Evolutionary conservation across 92 coral and sea anemone species (phyloP).

Genomic region (Parazoanthus swiftii): DNA sequence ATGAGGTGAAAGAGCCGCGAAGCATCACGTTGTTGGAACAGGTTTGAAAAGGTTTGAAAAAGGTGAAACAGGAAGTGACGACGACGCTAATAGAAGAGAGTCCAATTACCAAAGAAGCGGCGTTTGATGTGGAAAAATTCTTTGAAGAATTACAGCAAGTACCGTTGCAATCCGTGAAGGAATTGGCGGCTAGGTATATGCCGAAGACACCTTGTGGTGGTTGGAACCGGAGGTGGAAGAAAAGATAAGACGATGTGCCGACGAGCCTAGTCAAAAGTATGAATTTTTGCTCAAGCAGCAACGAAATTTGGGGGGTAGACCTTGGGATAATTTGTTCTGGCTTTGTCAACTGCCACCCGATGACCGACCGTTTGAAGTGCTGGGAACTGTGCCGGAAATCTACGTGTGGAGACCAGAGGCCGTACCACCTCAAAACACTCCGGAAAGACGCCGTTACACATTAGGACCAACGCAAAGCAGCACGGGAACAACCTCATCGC

Average conservation of each 20-base stretch:
- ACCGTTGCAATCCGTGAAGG: constrained; percentile 13
- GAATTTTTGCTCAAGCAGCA: constrained; percentile 8
- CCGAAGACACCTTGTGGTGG: constrained; percentile 10
- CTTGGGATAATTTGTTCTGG: constrained; percentile 5
- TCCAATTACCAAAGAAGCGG: background rate
- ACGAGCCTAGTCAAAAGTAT: constrained; percentile 8
- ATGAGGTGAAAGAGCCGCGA: background rate
- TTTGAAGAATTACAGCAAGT: constrained; percentile 1
- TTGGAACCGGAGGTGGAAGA: constrained; percentile 9
- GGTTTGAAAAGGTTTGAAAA: background rate
- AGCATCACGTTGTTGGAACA: constrained; percentile 1
- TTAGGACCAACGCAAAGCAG: background rate
- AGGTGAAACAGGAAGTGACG: background rate
- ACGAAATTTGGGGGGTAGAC: constrained; percentile 6
- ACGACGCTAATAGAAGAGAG: constrained; percentile 9
- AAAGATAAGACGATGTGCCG: constrained; percentile 10
- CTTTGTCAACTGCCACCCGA: constrained; percentile 1
- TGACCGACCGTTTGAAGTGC: background rate
- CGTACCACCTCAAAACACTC: constrained; percentile 9
- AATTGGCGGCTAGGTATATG: background rate
- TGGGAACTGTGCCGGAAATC: constrained; percentile 6
- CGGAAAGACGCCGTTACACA: constrained; percentile 10
- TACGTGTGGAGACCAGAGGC: constrained; percentile 7
- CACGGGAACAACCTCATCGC: background rate
- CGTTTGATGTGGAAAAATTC: constrained; percentile 4